These are phyloP conservation scores for Philaethria dido DNA, from an alignment of 2,888 invertebrate genomes.

Conservation along the genomic window DNA sequence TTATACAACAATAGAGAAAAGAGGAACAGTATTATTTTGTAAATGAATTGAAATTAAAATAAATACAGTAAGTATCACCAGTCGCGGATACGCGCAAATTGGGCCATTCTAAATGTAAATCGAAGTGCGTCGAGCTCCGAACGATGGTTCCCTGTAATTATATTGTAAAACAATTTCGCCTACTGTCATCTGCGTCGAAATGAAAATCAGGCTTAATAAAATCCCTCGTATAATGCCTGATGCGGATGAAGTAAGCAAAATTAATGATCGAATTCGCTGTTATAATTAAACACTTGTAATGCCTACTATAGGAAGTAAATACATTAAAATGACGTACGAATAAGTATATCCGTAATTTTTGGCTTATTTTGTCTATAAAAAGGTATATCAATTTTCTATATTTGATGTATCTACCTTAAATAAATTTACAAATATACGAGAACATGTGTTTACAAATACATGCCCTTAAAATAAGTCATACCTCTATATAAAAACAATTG, in stretches of 20 bases:
- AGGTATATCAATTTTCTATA: neutral
- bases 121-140: constrained; percentile 60
- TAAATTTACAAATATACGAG: no score
- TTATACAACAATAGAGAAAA: constrained; percentile 14
- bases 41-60: constrained; percentile 46
- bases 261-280: constrained; percentile 14
- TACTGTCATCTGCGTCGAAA: constrained; percentile 52
- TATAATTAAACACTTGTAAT: constrained; percentile 3
- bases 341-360: neutral
- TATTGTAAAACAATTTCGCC: constrained; percentile 78
- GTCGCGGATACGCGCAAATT: constrained; percentile 54
- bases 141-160: constrained; percentile 73
- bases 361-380: neutral
- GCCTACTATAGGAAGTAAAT: neutral
- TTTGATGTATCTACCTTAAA: neutral
- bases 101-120: constrained; percentile 72
- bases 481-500: no score
- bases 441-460: neutral
- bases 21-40: constrained; percentile 39
- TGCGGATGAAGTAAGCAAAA: constrained; percentile 44
- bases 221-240: constrained; percentile 52
- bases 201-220: constrained; percentile 68
- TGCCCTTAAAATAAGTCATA: no score
- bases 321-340: neutral
- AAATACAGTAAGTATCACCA: constrained; percentile 48